These are phyloP conservation scores for Acanthornis magna DNA, from an alignment of 2,797 vertebrate species.

Conservation along the genomic window DNA sequence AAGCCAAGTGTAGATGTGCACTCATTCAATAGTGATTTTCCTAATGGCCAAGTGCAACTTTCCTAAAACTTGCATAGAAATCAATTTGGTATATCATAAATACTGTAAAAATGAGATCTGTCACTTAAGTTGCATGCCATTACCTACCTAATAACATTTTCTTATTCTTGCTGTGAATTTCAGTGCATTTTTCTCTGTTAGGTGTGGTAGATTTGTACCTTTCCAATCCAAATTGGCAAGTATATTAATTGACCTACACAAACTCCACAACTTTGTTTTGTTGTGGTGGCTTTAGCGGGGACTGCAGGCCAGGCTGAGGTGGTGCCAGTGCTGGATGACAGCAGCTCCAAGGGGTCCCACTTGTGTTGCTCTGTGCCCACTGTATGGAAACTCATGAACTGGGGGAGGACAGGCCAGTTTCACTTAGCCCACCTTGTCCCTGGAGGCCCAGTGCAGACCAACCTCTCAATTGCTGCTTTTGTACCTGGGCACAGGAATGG, in stretches of 20 bases:
- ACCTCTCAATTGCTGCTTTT: not conserved
- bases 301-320: not conserved
- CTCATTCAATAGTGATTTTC: not conserved
- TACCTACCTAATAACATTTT: not conserved
- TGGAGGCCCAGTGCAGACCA: not conserved
- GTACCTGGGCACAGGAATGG: not conserved
- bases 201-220: not conserved
- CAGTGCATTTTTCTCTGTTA: not conserved
- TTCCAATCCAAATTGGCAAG: not conserved
- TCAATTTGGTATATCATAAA: not conserved
- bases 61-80: not conserved
- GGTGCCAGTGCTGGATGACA: not conserved
- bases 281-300: not conserved
- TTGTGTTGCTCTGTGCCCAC: fast-evolving
- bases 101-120: not conserved
- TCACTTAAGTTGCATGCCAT: not conserved
- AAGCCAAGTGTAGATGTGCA: not conserved
- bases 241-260: not conserved
- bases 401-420: not conserved
- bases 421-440: not conserved
- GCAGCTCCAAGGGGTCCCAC: not conserved
- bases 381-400: not conserved
- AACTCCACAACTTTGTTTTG: not conserved
- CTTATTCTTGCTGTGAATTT: not conserved
- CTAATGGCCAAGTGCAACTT: not conserved